Conservation (phyloP, 2,888 invertebrate genomes). For the Thyatira batis region DNA sequence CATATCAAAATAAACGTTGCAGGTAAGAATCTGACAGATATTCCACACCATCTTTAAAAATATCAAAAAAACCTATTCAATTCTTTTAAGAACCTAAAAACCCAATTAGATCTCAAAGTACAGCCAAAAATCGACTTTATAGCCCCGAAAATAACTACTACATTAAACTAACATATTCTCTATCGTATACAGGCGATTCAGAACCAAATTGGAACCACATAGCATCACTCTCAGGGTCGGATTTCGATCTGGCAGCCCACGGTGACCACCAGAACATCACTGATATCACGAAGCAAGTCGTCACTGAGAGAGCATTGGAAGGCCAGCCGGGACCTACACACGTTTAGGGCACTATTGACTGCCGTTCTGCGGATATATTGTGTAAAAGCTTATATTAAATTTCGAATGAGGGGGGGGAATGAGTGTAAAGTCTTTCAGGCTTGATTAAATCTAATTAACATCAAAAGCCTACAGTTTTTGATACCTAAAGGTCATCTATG, state of each 20-base stretch:
- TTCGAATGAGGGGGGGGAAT: neutral
- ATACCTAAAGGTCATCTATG: too few relatives aligned
- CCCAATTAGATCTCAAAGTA: too few relatives aligned
- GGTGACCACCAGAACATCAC: constrained; percentile 57
- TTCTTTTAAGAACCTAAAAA: too few relatives aligned
- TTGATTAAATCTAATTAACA: too few relatives aligned
- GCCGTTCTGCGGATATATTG: constrained; percentile 25
- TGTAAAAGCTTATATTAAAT: constrained; percentile 17
- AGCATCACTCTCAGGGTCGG: constrained; percentile 83
- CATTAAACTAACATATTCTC: neutral
- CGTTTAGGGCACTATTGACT: constrained; percentile 37
- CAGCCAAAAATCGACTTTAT: neutral
- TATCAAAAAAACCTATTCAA: too few relatives aligned
- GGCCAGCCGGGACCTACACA: constrained; percentile 50
- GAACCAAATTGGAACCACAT: constrained; percentile 78
- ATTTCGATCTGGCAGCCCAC: constrained; percentile 85
- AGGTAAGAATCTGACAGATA: too few relatives aligned
- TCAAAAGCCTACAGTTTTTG: too few relatives aligned
- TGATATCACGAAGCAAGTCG: constrained; percentile 56
- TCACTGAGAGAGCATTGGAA: constrained; percentile 28
- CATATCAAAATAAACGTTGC: too few relatives aligned
- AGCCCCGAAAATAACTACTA: constrained; percentile 9
- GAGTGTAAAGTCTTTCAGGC: too few relatives aligned
- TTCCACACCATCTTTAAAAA: too few relatives aligned
- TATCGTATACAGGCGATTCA: constrained; percentile 39